Evolutionary conservation across 1,140 invertebrate genomes (phyloP).

Genomic region (Centruroides sculpturatus): DNA sequence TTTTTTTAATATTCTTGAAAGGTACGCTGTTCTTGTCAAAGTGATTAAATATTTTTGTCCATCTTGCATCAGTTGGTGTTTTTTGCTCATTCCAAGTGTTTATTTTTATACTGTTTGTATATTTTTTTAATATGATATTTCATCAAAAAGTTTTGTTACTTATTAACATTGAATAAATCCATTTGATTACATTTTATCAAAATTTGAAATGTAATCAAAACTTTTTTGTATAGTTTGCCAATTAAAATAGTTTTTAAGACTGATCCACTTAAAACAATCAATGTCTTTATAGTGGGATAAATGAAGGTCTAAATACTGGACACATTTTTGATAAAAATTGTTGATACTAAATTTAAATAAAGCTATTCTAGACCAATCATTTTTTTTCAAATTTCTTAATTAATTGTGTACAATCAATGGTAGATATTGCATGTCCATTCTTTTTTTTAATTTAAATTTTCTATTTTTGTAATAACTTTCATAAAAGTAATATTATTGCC

Average conservation of each 20-base stretch:
- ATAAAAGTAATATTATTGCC: not conserved
- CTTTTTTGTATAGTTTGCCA: not conserved
- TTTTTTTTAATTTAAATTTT: not conserved
- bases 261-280: not conserved
- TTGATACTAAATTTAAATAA: not conserved
- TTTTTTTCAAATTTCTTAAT: not conserved
- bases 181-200: not conserved
- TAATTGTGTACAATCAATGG: not conserved
- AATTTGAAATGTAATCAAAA: not conserved
- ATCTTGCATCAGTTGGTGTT: not conserved
- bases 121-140: not conserved
- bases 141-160: not conserved
- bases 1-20: not conserved
- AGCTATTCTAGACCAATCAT: not conserved
- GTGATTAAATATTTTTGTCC: not conserved
- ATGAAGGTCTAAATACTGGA: not conserved
- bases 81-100: not conserved
- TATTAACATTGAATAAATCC: not conserved
- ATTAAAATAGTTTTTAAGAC: not conserved
- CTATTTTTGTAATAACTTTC: not conserved
- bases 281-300: not conserved
- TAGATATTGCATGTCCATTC: not conserved
- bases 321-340: not conserved
- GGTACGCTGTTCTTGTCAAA: not conserved
- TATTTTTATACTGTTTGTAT: not conserved